Base-by-base conservation (phyloP, 2,888 invertebrate species). In the Seira sanloemensis region DNA sequence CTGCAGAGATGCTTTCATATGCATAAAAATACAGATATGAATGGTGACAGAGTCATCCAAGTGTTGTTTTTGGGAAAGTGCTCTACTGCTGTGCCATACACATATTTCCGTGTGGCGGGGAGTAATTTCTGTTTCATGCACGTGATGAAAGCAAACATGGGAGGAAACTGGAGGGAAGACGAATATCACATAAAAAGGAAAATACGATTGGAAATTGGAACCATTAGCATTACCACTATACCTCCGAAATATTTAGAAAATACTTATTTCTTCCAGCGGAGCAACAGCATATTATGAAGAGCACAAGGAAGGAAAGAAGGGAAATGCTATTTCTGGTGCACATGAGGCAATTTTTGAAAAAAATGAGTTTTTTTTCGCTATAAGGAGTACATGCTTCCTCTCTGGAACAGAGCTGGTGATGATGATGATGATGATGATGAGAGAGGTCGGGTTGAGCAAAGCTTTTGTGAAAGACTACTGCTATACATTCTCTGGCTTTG, bases 271-370 rank as follows among this genome's bases (percentile, higher is more conserved):
- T 12, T 50, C 50, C 50, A 50, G 50, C 16, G 50, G 50, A 50
- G 50, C 50, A 50, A 50, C 50, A 50, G 50, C 50, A 50, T 50
- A 50, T n/a, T 50, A 16, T 16, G 50, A 50, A 16, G 65, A 37
- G 2, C 21, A 12, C 24, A 25, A 25, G 19, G 27, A 68, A 27
- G 24, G 46, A n/a, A 67, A 37, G 25, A 76, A 65, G 7, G 25
- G 46, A 75, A 75, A 75, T 66, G 65, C 12, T 75, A 66, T 75
- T 75, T 19, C 23, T 23, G 46, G 23, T 2, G 65, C n/a, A 7
- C 50, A 50, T 50, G 50, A 50, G 16, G 16, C 50, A 50, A n/a
- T 50, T 50, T 50, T 50, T 16, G 37, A 37, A 12, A 37, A 37
- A 37, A 37, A 37, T 7, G 12, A 50, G n/a, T 50, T 50, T 2